Base-by-base conservation (phyloP, 2,888 invertebrate species). In the Hirtodrosophila alboralis region DNA sequence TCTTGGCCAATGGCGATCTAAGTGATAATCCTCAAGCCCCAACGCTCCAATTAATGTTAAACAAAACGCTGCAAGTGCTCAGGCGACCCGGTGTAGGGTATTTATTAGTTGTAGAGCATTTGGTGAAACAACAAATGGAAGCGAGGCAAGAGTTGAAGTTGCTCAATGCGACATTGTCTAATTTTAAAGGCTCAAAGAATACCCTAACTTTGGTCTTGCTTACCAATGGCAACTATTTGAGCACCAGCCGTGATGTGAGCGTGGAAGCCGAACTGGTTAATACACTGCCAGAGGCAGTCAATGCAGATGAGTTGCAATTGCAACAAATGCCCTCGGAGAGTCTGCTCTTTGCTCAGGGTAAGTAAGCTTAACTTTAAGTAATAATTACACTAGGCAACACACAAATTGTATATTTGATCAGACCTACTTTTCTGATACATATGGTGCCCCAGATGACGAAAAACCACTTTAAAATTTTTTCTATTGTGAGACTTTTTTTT, bases 101-200 rank as follows among this genome's bases (percentile, higher is more conserved):
- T 84, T 75, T 94, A 1, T 91, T 96, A 10, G 92, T 96, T 93
- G 96, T 96, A 18, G 96, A 96, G 91, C 95, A 95, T 8, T 95
- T 95, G 0, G 92, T 95, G 59, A 94, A 96, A 95, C 88, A 93
- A 92, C 87, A 94, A 93, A 0, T 95, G 31, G 95, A 86, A 96
- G 96, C 88, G n/a, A n/a, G 4, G 91, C 94, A 33, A 92, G 92
- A 80, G 94, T 94, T 3, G 92, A 92, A 71, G 92, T 92, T 41
- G 94, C 96, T 96, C 0, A 95, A 96, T 45, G 93, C 93, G 0
- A 96, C 97, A 0, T 93, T 98, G 0, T 89, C 13, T 0, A 2
- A 5, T 3, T 21, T 73, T 4, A 1, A 41, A 2, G 16, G 4
- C 0, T 40, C 37, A 1, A 2, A 30, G 9, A 59, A 83, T 3